Evolutionary conservation across 1,140 invertebrate species (phyloP), one percentile per base, ranked within the genome.

Genomic region (Oncopodura yosiiana): DNA sequence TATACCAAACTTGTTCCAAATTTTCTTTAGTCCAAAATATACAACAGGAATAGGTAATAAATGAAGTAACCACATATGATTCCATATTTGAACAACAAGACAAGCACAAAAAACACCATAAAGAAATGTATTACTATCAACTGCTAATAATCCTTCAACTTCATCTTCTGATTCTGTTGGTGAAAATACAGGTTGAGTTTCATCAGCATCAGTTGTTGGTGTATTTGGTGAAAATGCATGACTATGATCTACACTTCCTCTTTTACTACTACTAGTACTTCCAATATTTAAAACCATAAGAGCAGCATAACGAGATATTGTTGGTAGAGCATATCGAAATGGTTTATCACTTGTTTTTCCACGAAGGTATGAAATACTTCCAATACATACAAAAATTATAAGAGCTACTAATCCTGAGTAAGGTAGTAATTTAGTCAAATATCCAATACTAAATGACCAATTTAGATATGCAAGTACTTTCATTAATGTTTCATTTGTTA

Each of bases 101-200:
- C 84, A 83, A 1, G 78, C 77, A 70, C 81, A 84, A 27, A 83
- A 58, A 16, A 84, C 72, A 19, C 76, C 76, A 58, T 80, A 80
- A 58, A 86, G 75, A 56, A 81, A 85, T 44, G 72, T 73, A 60
- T 79, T 76, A 26, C 77, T 78, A 53, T 73, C 62, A 38, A 74
- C 54, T 60, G 65, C 61, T 37, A 61, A 49, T 37, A 64, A 52
- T 12, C 58, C 37, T 36, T 56, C 60, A 16, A 63, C 62, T 49
- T 63, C 58, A 56, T 67, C 53, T 61, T 60, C 26, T 5, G 29
- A n/a, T n/a, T n/a, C n/a, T n/a, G n/a, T n/a, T n/a, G n/a, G n/a
- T n/a, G n/a, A n/a, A n/a, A n/a, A n/a, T n/a, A n/a, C n/a, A 24
- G 58, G 54, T 42, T 60, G 45, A n/a, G n/a, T n/a, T n/a, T n/a